Evolutionary conservation across 2,797 vertebrate genomes (phyloP), one percentile per base, ranked within the genome.

Genomic region (Apogon hyalosoma): DNA sequence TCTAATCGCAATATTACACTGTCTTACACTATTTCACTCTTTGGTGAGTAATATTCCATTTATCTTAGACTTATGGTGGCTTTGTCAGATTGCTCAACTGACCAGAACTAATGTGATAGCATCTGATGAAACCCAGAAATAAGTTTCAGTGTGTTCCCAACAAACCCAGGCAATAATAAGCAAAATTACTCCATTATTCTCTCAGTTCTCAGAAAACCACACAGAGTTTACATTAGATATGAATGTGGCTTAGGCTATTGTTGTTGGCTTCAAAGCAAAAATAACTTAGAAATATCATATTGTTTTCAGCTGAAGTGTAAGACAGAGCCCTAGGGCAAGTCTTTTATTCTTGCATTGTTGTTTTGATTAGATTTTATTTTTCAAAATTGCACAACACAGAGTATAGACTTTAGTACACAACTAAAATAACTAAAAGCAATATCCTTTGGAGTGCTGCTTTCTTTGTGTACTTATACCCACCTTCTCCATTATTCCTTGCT

Each of bases 331-430:
- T 48, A 52, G 70, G 79, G 64, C 70, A 77, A 73, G 51, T 77
- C 70, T 85, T 88, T 83, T 87, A 86, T 82, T 83, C 82, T 73
- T 76, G 52, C 72, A 69, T 87, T 91, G 85, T 87, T 86, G 85
- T 81, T 92, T 90, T 93, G 92, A 92, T 93, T 82, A 79, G 84
- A 91, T 92, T 92, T 87, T 82, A 86, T 88, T 87, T 90, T 88
- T 89, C 78, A 82, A 88, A 90, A 88, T 82, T 90, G 76, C 82
- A 86, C 82, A 80, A 88, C 65, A 78, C 84, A 82, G 18, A 67
- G 55, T 60, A 31, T 77, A 85, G 79, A 79, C 83, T 82, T 79
- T 75, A 75, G 74, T 71, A 82, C 75, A 78, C 76, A 88, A 73
- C 80, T 75, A 77, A 75, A 89, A 85, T 78, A 78, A 82, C 75